phyloP scores from a whole-genome alignment of 1,140 invertebrate species.

The Papilio machaon region DNA sequence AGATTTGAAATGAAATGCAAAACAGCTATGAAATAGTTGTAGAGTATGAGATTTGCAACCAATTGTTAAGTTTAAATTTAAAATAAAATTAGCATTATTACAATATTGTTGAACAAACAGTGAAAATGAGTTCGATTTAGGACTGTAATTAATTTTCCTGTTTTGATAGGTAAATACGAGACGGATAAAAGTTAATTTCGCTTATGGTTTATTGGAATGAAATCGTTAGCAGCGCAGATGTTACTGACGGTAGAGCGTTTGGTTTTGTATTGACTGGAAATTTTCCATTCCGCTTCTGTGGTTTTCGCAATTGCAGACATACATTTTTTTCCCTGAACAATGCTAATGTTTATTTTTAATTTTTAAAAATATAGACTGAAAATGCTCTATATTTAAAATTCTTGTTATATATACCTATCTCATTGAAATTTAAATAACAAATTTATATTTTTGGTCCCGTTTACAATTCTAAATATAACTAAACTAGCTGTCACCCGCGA shows the following conservation, averaged over 20 bases:
- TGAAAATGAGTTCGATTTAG: not conserved
- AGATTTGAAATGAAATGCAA: no score
- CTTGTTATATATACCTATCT: not conserved
- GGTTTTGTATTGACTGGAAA: slow-evolving; percentile 30
- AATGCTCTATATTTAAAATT: not conserved
- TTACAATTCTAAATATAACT: not conserved
- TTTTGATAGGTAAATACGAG: not conserved
- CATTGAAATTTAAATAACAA: not conserved
- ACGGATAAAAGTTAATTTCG: slow-evolving; percentile 9
- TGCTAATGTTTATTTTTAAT: not conserved
- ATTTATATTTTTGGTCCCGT: not conserved
- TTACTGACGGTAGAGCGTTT: slow-evolving; percentile 20
- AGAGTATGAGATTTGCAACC: not conserved
- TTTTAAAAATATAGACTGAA: not conserved
- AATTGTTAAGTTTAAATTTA: no score
- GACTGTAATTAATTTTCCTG: not conserved
- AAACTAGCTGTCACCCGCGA: not conserved
- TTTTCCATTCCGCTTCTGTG: slow-evolving; percentile 28
- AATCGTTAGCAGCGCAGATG: slow-evolving; percentile 37
- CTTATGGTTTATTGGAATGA: slow-evolving; percentile 13
- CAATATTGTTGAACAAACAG: not conserved
- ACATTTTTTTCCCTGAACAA: not conserved
- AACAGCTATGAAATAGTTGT: not conserved
- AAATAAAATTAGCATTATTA: not conserved
- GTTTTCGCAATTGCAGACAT: slow-evolving; percentile 17